Base-by-base conservation (phyloP, 2,113 vertebrate genomes). In the Podarcis muralis region DNA sequence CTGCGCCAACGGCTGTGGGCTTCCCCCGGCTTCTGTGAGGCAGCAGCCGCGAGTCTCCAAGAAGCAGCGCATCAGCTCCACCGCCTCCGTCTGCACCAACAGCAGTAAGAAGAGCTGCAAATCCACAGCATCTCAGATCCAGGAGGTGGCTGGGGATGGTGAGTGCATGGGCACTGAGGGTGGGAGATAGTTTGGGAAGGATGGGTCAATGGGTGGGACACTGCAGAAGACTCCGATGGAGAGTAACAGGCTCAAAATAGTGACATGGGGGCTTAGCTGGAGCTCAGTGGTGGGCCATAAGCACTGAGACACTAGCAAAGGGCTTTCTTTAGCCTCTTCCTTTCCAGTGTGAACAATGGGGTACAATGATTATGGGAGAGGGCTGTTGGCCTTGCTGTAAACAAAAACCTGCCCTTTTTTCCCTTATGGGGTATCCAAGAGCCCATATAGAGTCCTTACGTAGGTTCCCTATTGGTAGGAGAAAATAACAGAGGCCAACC, bases 101-200 rank as follows among this genome's bases (percentile, higher is more conserved):
- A 95, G 94, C 83, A 92, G 88, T 30, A 88, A 85, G 13, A 96
- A 88, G 91, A 96, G 95, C 93, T 77, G 94, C 2, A 97, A 95
- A 83, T 91, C 92, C 1, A 95, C 96, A 1, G 92, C 96, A 1
- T 90, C 94, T 7, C 96, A 97, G 88, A 96, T 97, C 62, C 95
- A 97, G 83, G 93, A 97, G 57, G 96, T 92, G 0, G 96, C 97
- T 4, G 96, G 95, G 87, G 96, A 97, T 4, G 97, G 97, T 97
- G 93, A 97, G 96, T 87, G 9, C 5, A 1, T 16, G 27, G 15
- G 72, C 25, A 35, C 1, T 4, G 65, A 20, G 3, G 48, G 15
- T 25, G n/a, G n/a, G 77, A 66, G 81, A 5, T 3, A 25, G 43
- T 1, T 20, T 53, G 23, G 43, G 43, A 43, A 20, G 43, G 16